Evolutionary conservation across 2,113 vertebrate genomes (phyloP).

Genomic region (Gambusia holbrooki): DNA sequence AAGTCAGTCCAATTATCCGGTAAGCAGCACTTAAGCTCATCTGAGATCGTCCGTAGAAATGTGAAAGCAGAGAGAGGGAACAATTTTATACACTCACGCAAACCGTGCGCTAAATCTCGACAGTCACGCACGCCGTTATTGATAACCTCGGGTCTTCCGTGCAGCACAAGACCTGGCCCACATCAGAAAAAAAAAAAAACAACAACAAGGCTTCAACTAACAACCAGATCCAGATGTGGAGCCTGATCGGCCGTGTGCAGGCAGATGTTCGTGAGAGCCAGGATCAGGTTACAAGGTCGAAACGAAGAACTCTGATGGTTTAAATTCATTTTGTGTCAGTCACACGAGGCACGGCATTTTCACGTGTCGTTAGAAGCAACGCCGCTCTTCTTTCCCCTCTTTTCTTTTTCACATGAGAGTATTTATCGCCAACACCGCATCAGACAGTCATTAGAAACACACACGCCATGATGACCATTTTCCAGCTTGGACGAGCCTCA

Average conservation of each 20-base stretch:
- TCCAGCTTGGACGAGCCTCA: no score
- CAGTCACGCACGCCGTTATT: background rate
- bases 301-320: background rate
- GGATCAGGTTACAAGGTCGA: background rate
- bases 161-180: background rate
- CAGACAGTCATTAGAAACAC: no score
- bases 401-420: no score
- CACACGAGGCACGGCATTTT: background rate
- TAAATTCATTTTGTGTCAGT: background rate
- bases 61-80: conserved; percentile 8
- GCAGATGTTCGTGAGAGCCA: background rate
- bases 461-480: no score
- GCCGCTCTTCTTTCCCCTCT: no score
- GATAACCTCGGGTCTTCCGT: conserved; percentile 32
- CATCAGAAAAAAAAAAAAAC: conserved; percentile 15
- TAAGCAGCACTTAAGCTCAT: conserved; percentile 40
- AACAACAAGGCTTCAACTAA: background rate
- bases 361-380: background rate
- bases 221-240: conserved; percentile 10
- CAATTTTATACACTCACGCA: conserved; percentile 1
- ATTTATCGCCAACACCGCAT: no score
- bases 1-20: conserved; percentile 29
- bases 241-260: background rate
- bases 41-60: conserved; percentile 36
- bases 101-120: background rate